Conservation (phyloP, 2,797 vertebrate species). For the Coregonus suidteri region DNA sequence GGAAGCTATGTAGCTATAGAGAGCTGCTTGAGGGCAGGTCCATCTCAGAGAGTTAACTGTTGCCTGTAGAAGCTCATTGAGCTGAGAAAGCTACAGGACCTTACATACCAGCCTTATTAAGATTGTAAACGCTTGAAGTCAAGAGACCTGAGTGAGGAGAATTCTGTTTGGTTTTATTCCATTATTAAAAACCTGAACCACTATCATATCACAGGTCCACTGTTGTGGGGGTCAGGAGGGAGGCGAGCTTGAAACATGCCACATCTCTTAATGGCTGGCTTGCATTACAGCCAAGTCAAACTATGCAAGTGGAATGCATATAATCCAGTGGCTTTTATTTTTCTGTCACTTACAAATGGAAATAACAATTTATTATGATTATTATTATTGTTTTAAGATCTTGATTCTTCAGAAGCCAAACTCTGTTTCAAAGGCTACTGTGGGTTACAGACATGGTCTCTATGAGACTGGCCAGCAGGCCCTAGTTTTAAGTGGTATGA, state of each 20-base stretch:
- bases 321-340: slow-evolving; percentile 62
- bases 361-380: slow-evolving; percentile 64
- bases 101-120: slow-evolving; percentile 36
- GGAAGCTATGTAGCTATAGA: slow-evolving; percentile 32
- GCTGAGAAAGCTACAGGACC: slow-evolving; percentile 24
- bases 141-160: not conserved
- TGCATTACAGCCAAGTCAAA: slow-evolving; percentile 72
- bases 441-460: slow-evolving; percentile 99
- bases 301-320: slow-evolving; percentile 85
- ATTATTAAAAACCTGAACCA: not conserved
- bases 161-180: not conserved
- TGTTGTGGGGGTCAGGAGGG: slow-evolving; percentile 55
- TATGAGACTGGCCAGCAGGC: slow-evolving; percentile 97
- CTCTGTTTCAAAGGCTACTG: slow-evolving; percentile 92
- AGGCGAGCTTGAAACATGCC: slow-evolving; percentile 45
- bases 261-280: slow-evolving; percentile 67
- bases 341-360: slow-evolving; percentile 64
- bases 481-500: slow-evolving; percentile 99
- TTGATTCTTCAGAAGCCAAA: slow-evolving; percentile 96
- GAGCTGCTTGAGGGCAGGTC: slow-evolving; percentile 52
- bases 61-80: slow-evolving; percentile 37
- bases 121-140: not conserved
- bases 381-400: slow-evolving; percentile 88
- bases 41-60: slow-evolving; percentile 36
- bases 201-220: not conserved